phyloP scores from a whole-genome alignment of 2,888 invertebrate species.

The Eupithecia tripunctaria region DNA sequence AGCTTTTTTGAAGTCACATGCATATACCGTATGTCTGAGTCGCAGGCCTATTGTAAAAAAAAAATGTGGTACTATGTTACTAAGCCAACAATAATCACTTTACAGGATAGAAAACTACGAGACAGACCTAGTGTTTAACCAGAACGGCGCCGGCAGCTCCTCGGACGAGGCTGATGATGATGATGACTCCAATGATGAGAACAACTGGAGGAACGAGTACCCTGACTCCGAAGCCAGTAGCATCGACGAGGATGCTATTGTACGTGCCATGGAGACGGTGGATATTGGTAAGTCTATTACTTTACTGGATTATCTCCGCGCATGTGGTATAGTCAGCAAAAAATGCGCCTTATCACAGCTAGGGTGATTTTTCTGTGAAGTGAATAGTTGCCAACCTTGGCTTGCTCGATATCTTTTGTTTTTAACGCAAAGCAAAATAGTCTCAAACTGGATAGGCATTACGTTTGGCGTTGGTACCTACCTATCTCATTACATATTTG shows the following conservation, averaged over 20 bases:
- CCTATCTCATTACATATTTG: neutral
- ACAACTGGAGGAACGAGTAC: slow-evolving; percentile 91
- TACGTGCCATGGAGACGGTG: slow-evolving; percentile 81
- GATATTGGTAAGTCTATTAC: slow-evolving; percentile 59
- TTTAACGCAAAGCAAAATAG: no score
- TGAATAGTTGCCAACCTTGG: no score
- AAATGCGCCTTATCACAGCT: no score
- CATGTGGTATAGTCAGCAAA: no score
- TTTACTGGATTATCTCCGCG: neutral
- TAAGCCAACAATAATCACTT: neutral
- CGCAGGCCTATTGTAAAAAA: no score
- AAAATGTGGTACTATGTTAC: neutral
- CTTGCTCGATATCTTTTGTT: no score
- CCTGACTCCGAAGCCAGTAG: slow-evolving; percentile 88
- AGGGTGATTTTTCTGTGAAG: no score
- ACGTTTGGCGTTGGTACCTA: no score
- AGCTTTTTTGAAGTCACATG: no score
- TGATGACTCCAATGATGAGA: slow-evolving; percentile 91
- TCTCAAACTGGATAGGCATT: no score
- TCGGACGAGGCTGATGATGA: slow-evolving; percentile 75
- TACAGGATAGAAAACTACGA: slow-evolving; percentile 76
- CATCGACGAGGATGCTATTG: slow-evolving; percentile 86
- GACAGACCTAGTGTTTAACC: slow-evolving; percentile 66
- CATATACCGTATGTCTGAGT: no score
- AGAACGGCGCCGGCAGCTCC: slow-evolving; percentile 54